phyloP scores from a whole-genome alignment of 2,888 invertebrate species.

The Marasmarcha lunaedactyla region DNA sequence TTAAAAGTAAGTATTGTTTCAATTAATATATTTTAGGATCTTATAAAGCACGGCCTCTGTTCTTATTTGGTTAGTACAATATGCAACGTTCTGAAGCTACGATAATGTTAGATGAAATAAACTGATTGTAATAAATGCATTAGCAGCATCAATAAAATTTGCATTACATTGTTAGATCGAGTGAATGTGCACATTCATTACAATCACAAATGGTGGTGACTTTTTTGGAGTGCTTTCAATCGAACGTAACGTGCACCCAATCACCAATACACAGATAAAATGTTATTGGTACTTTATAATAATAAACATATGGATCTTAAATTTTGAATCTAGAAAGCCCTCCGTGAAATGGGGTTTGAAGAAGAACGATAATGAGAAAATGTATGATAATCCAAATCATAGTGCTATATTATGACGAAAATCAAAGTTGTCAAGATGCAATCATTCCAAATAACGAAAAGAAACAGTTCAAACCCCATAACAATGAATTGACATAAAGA shows the following conservation, averaged over 20 bases:
- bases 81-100: constrained; percentile 53
- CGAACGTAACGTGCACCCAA: constrained; percentile 60
- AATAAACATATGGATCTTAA: constrained; percentile 5
- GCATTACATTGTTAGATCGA: neutral
- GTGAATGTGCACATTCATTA: constrained; percentile 27
- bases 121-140: constrained; percentile 54
- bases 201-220: constrained; percentile 41
- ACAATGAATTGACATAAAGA: constrained; percentile 31
- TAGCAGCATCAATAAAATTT: constrained; percentile 15
- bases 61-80: constrained; percentile 39
- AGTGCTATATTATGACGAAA: constrained; percentile 41
- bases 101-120: constrained; percentile 49
- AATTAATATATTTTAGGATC: neutral
- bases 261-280: constrained; percentile 33
- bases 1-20: too few relatives aligned
- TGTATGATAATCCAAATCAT: constrained; percentile 44
- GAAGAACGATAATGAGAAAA: constrained; percentile 23
- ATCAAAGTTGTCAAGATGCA: constrained; percentile 71
- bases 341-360: constrained; percentile 70
- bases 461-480: constrained; percentile 67
- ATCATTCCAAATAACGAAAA: constrained; percentile 62
- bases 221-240: constrained; percentile 57
- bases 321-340: constrained; percentile 42
- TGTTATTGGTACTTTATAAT: constrained; percentile 15
- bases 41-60: neutral